A percentile compares a stretch with the other conserved stretches of the same genome.
phyloP scores from a whole-genome alignment of 23 tunicate genomes.

The Oikopleura albicans region DNA sequence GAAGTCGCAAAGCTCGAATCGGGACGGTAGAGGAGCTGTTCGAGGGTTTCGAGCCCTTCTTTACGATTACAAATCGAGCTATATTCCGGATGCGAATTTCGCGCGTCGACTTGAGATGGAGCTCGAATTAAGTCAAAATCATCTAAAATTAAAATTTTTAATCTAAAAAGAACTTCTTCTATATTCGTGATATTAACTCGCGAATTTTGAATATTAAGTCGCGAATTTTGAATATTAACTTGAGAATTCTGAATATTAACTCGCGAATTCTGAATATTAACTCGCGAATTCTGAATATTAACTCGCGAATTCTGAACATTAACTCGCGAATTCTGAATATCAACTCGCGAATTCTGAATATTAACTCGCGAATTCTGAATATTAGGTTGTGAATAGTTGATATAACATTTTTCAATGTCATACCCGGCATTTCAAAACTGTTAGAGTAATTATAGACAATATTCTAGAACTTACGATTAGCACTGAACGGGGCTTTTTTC shows the following conservation, averaged over 20 bases:
- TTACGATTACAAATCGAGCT: neutral
- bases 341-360: no score
- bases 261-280: no score
- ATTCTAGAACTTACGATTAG: neutral
- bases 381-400: no score
- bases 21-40: neutral
- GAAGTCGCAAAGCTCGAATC: no score
- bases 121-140: neutral
- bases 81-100: no score
- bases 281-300: no score
- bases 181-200: neutral
- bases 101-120: neutral
- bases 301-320: no score
- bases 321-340: no score
- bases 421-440: no score
- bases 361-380: no score
- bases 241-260: neutral
- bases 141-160: neutral
- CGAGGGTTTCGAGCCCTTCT: neutral
- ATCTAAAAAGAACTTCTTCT: neutral
- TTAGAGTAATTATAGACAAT: no score
- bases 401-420: no score
- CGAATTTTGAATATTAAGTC: neutral
- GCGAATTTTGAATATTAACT: neutral
- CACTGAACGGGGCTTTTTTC: neutral